These are phyloP conservation scores for Pilophorus perplexus DNA, from an alignment of 2,888 invertebrate genomes.

Conservation along the genomic window DNA sequence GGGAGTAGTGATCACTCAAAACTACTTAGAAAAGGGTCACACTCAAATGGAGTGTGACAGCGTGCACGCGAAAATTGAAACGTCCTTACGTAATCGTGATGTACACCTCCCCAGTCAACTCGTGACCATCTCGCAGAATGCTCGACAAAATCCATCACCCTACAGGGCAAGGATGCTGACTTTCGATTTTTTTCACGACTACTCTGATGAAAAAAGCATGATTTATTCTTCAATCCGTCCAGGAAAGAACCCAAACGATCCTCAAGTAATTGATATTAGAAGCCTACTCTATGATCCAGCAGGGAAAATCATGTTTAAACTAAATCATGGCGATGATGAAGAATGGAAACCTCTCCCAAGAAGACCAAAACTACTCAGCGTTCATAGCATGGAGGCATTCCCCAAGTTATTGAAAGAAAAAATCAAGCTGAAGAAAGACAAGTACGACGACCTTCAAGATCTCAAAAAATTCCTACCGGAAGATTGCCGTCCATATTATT, in stretches of 20 bases:
- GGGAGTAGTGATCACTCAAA: background rate
- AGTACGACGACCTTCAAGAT: background rate
- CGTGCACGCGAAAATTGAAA: slow-evolving; percentile 11
- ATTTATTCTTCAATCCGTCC: slow-evolving; percentile 16
- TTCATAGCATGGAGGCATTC: slow-evolving; percentile 1
- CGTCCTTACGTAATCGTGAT: background rate
- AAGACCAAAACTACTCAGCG: background rate
- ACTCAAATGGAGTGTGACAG: slow-evolving; percentile 32
- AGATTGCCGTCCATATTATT: slow-evolving; percentile 1
- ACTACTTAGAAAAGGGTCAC: slow-evolving; percentile 28
- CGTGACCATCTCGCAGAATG: background rate
- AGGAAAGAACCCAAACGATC: background rate
- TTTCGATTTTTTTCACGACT: slow-evolving; percentile 5
- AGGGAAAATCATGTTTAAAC: background rate
- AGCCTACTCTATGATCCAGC: slow-evolving; percentile 5
- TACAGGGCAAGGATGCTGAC: slow-evolving; percentile 16
- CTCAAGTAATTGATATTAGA: slow-evolving; percentile 4
- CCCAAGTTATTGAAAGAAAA: background rate
- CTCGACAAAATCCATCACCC: slow-evolving; percentile 23
- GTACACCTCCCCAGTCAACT: slow-evolving; percentile 5
- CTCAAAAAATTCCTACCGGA: background rate
- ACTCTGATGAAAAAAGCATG: background rate
- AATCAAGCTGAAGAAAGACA: background rate
- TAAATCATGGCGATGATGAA: background rate
- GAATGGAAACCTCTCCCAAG: background rate